Percentiles rank a stretch among this genome's conserved stretches.
phyloP scores from a whole-genome alignment of 23 tunicate species.

The Clavelina lepadiformis region DNA sequence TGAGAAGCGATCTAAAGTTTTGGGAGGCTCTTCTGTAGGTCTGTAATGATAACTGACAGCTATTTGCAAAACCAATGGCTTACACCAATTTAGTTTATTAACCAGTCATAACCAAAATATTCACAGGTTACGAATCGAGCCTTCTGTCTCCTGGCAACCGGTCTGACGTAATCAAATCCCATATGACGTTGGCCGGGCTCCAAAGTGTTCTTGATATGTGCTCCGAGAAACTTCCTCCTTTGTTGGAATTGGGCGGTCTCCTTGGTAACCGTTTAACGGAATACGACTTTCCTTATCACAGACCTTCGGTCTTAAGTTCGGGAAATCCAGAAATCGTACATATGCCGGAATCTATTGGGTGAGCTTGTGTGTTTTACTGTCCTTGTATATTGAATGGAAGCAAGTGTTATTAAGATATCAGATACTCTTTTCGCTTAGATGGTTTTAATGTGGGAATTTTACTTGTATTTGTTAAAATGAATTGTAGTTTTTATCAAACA shows the following conservation, averaged over 20 bases:
- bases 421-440: neutral
- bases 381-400: neutral
- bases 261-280: slow-evolving; percentile 17
- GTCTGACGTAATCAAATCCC: slow-evolving; percentile 29
- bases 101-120: neutral
- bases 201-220: slow-evolving; percentile 75
- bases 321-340: slow-evolving; percentile 32
- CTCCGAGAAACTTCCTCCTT: slow-evolving; percentile 71
- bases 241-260: slow-evolving; percentile 42
- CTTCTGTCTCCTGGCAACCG: slow-evolving; percentile 49
- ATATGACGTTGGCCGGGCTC: slow-evolving; percentile 32
- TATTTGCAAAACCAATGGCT: neutral
- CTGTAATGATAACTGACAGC: too few relatives aligned
- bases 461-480: neutral
- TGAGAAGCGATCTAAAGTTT: neutral
- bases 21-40: too few relatives aligned
- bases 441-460: neutral
- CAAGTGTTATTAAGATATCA: neutral
- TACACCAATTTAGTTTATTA: neutral
- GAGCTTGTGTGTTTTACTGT: neutral
- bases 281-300: slow-evolving; percentile 80
- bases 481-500: neutral
- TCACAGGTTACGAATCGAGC: slow-evolving; percentile 76
- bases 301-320: slow-evolving; percentile 66
- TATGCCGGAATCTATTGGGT: slow-evolving; percentile 78